Evolutionary conservation across 2,113 vertebrate species (phyloP).

Genomic region (Tenrec ecaudatus): DNA sequence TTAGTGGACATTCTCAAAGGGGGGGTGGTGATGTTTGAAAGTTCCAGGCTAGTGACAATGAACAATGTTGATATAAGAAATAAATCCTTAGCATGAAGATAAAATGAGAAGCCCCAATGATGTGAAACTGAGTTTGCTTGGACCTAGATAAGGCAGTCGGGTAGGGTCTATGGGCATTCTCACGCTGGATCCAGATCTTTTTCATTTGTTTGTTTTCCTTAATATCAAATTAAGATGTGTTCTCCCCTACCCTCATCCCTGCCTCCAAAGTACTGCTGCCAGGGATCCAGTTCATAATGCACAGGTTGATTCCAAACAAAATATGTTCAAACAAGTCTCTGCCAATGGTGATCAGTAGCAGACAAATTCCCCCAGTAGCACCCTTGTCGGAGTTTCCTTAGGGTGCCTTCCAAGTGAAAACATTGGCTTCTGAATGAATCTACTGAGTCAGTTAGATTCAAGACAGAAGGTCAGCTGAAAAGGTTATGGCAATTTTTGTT

Average conservation of each 20-base stretch:
- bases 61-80: slow-evolving; percentile 76
- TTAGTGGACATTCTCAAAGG: slow-evolving; percentile 65
- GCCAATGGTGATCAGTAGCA: too few species aligned
- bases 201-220: slow-evolving; percentile 38
- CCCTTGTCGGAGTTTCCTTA: too few species aligned
- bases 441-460: too few species aligned
- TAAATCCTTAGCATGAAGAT: slow-evolving; percentile 71
- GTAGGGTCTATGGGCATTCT: slow-evolving; percentile 64
- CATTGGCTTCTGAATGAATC: too few species aligned
- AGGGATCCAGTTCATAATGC: too few species aligned
- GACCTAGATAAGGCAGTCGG: slow-evolving; percentile 69
- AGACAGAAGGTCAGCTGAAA: too few species aligned
- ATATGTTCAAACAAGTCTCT: too few species aligned
- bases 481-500: too few species aligned
- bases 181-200: slow-evolving; percentile 52
- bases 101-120: slow-evolving; percentile 66
- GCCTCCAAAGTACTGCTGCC: not conserved
- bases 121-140: slow-evolving; percentile 75
- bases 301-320: too few species aligned
- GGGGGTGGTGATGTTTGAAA: slow-evolving; percentile 47
- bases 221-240: slow-evolving; percentile 53
- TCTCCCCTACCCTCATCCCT: not conserved
- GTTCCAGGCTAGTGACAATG: slow-evolving; percentile 67
- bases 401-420: too few species aligned
- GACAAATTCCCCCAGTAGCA: too few species aligned